A percentile compares a stretch with the other conserved stretches of the same genome.
Conservation (phyloP, 2,888 invertebrate genomes). For the Latrodectus elegans region DNA sequence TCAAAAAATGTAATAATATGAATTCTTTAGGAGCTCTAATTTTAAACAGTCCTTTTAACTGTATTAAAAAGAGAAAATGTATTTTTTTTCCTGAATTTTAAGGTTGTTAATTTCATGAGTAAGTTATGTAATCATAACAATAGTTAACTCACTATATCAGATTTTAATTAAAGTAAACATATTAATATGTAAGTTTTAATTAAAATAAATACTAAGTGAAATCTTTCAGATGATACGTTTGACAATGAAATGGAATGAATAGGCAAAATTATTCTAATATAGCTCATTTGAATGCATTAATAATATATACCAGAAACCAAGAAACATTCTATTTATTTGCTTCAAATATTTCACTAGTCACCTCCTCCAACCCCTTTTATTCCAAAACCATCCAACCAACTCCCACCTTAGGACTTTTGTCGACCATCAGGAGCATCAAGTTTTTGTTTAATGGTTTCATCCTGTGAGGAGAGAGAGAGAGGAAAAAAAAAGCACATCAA, state of each 20-base stretch:
- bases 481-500: constrained; percentile 24
- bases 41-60: too few species aligned
- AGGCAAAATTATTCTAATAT: neutral
- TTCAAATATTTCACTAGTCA: constrained; percentile 33
- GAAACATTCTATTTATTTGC: neutral
- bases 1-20: too few species aligned
- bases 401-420: constrained; percentile 10
- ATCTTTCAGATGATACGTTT: neutral
- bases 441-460: constrained; percentile 63
- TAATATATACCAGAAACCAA: neutral
- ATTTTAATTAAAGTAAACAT: too few species aligned
- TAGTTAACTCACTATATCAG: too few species aligned
- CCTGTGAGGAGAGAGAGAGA: neutral
- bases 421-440: constrained; percentile 25
- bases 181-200: neutral
- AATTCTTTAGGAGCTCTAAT: too few species aligned
- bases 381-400: constrained; percentile 13
- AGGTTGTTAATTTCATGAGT: too few species aligned
- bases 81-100: too few species aligned
- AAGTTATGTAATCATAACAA: too few species aligned
- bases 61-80: too few species aligned
- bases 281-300: neutral
- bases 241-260: neutral
- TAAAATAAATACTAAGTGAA: neutral
- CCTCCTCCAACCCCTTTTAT: constrained; percentile 39